Evolutionary conservation across 1,140 invertebrate genomes (phyloP), one percentile per base, ranked within the genome.

Genomic region (Drosophila kepulauana): DNA sequence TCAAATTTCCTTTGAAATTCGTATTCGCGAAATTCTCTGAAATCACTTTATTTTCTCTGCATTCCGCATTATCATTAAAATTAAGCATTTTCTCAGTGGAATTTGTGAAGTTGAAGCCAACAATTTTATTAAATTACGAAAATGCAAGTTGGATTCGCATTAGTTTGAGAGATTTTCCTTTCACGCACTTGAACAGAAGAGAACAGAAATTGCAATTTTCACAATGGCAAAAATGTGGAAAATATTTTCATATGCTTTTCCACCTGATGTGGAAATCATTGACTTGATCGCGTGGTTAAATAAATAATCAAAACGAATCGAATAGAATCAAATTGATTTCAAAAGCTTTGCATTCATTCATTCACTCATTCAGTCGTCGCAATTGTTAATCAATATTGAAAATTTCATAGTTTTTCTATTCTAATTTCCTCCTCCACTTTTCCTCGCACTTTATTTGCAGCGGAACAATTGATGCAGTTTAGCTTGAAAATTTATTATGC

Each of bases 401-500:
- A 15, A 28, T 63, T n/a, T 38, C 8, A 49, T 61, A 15, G 38
- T 38, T 51, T 51, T 38, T 49, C 30, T 35, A n/a, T 63, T 63
- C 11, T 5, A 57, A 67, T 62, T 61, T 49, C 16, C 38, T 46
- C 49, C 45, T 54, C 74, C 33, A 62, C 16, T 49, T 38, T 56
- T 30, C 59, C 49, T 49, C 54, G 78, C 28, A 62, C 16, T 49
- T 38, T 56, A 16, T 67, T 72, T 51, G 35, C 33, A 33, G 41
- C 10, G 3, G 52, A n/a, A 48, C 46, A 68, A 68, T 62, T 49
- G 38, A 33, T 67, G 71, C 56, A 68, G 33, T 61, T 66, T 64
- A 66, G 49, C 56, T 48, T 16, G 3, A 10, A 77, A 78, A 88
- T 89, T 85, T 89, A 88, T 85, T 89, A 79, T 89, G 78, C 81